A percentile compares a stretch with the other conserved stretches of the same genome.
phyloP scores from a whole-genome alignment of 1,140 invertebrate species.

The Musca domestica region DNA sequence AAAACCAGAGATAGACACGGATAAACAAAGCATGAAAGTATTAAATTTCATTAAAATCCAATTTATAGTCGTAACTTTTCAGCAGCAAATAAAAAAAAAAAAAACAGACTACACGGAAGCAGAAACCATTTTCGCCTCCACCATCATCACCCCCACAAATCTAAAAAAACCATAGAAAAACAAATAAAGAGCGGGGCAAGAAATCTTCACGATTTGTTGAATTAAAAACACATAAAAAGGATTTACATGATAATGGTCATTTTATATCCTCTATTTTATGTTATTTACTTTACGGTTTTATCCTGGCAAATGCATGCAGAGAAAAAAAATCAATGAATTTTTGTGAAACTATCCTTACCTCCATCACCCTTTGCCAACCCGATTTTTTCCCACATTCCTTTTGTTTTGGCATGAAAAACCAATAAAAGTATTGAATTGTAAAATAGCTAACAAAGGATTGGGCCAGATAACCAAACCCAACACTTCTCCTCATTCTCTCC shows the following conservation, averaged over 20 bases:
- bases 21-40: background rate
- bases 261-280: background rate
- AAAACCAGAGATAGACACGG: too few relatives aligned
- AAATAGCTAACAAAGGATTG: too few relatives aligned
- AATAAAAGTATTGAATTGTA: too few relatives aligned
- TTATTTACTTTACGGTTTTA: background rate
- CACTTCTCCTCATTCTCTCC: too few relatives aligned
- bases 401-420: too few relatives aligned
- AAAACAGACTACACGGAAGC: background rate
- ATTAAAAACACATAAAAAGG: slow-evolving; percentile 18
- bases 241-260: slow-evolving; percentile 10
- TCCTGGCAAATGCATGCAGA: background rate
- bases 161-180: background rate
- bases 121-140: background rate
- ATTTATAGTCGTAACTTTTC: slow-evolving; percentile 1
- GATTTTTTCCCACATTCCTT: too few relatives aligned
- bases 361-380: too few relatives aligned
- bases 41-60: slow-evolving; percentile 21
- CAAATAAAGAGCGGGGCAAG: background rate
- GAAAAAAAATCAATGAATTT: background rate
- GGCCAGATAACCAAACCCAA: too few relatives aligned
- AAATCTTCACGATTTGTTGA: slow-evolving; percentile 14
- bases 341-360: too few relatives aligned
- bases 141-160: background rate
- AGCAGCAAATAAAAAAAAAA: background rate